These are phyloP conservation scores for Congeria kusceri DNA, from an alignment of 2,888 invertebrate genomes.

Conservation along the genomic window DNA sequence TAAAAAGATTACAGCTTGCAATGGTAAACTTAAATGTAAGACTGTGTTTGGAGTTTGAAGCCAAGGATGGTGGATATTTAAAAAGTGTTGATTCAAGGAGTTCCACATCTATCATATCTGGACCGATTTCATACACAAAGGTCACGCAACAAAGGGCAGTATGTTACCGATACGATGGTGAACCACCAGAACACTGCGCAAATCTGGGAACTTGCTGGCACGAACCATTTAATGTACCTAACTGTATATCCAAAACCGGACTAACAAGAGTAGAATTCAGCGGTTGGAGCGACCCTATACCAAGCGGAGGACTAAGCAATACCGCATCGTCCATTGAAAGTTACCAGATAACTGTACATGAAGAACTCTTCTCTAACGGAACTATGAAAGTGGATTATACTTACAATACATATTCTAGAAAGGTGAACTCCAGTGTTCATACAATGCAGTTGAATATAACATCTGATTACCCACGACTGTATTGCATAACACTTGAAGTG, in stretches of 20 bases:
- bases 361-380: not conserved
- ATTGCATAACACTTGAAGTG: constrained; percentile 10
- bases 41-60: constrained; percentile 17
- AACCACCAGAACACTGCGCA: constrained; percentile 32
- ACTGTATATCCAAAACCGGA: constrained; percentile 15
- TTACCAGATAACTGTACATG: constrained; percentile 25
- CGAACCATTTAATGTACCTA: constrained; percentile 37
- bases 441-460: constrained; percentile 16
- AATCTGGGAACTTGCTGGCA: not conserved
- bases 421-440: not conserved
- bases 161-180: constrained; percentile 29
- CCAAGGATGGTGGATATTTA: constrained; percentile 19
- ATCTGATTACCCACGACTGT: constrained; percentile 17
- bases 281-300: constrained; percentile 57
- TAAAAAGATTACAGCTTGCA: not conserved
- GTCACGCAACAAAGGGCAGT: not conserved
- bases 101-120: not conserved
- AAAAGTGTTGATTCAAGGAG: not conserved
- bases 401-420: not conserved
- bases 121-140: constrained; percentile 23
- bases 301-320: not conserved
- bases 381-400: constrained; percentile 3
- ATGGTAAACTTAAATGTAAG: not conserved
- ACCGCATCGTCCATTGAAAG: constrained; percentile 49
- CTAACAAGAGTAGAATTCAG: constrained; percentile 15